phyloP scores from a whole-genome alignment of 2,113 vertebrate genomes.

The Ceyx melanurus region DNA sequence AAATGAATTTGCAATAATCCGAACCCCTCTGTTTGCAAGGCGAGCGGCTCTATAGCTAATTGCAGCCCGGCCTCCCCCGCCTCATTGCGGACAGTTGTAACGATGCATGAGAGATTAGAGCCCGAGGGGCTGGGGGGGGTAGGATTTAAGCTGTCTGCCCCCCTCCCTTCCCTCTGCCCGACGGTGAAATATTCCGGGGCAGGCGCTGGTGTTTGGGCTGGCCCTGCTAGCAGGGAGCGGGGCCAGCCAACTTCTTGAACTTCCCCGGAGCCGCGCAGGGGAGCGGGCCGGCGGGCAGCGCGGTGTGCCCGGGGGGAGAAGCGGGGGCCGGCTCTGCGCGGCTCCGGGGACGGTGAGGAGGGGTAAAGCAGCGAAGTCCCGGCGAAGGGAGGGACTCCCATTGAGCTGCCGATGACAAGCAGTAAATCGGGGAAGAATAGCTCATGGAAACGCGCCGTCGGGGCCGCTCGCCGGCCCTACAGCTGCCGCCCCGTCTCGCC shows the following conservation, averaged over 20 bases:
- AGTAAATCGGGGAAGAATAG: constrained; percentile 79
- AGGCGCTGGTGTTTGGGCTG: constrained; percentile 66
- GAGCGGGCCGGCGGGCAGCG: background rate
- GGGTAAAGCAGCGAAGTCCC: background rate
- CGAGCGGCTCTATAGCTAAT: constrained; percentile 82
- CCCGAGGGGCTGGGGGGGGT: background rate
- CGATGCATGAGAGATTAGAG: constrained; percentile 68
- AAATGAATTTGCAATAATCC: constrained; percentile 94
- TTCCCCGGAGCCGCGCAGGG: background rate
- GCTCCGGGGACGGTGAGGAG: background rate
- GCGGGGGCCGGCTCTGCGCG: background rate
- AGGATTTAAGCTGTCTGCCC: background rate
- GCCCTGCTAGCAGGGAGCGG: constrained; percentile 31
- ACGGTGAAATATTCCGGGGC: constrained; percentile 30
- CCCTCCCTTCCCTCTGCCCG: background rate
- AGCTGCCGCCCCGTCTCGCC: constrained; percentile 69
- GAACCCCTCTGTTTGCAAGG: constrained; percentile 78
- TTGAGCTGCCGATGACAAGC: constrained; percentile 76
- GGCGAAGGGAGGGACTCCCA: background rate
- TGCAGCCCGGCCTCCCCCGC: constrained; percentile 74
- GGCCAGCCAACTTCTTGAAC: constrained; percentile 55
- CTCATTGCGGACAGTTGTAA: constrained; percentile 68
- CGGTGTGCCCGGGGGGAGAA: background rate
- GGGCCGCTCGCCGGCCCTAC: constrained; percentile 69
- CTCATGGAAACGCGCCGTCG: constrained; percentile 75